Conservation (phyloP, 2,797 vertebrate genomes). For the Calcarius lapponicus region DNA sequence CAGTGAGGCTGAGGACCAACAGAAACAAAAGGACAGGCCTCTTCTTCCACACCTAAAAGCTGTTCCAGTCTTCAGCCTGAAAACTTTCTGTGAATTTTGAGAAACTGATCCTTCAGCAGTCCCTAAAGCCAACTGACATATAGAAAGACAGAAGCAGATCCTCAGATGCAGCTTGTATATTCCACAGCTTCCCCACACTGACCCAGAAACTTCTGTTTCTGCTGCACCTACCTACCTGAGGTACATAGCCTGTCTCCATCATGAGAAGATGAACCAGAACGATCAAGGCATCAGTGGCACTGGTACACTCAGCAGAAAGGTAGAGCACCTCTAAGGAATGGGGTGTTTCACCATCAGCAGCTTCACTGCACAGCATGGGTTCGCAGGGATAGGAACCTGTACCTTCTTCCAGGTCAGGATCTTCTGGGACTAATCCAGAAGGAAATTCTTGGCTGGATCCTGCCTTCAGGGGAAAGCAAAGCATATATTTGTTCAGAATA, state of each 20-base stretch:
- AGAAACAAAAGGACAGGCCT: neutral
- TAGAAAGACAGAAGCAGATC: neutral
- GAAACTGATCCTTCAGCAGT: neutral
- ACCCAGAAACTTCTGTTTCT: neutral
- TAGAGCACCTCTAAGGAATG: slow-evolving; percentile 89
- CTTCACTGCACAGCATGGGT: slow-evolving; percentile 92
- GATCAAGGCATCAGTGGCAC: slow-evolving; percentile 83
- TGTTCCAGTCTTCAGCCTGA: neutral
- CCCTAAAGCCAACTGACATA: neutral
- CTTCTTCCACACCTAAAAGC: neutral
- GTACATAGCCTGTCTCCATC: slow-evolving; percentile 89
- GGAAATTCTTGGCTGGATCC: slow-evolving; percentile 61
- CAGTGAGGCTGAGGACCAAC: neutral
- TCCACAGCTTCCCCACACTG: neutral
- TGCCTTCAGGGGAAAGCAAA: slow-evolving; percentile 65
- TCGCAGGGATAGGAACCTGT: slow-evolving; percentile 73
- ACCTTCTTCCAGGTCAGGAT: slow-evolving; percentile 57
- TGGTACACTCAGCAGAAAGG: slow-evolving; percentile 74
- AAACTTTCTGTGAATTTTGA: neutral
- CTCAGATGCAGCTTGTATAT: neutral
- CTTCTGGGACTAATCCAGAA: slow-evolving; percentile 48
- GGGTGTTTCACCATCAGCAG: slow-evolving; percentile 84
- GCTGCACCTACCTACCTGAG: slow-evolving; percentile 85
- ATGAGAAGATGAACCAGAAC: slow-evolving; percentile 88
- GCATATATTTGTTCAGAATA: neutral